Base-by-base conservation (phyloP, 2,113 vertebrate species). In the Ciconia stormi region DNA sequence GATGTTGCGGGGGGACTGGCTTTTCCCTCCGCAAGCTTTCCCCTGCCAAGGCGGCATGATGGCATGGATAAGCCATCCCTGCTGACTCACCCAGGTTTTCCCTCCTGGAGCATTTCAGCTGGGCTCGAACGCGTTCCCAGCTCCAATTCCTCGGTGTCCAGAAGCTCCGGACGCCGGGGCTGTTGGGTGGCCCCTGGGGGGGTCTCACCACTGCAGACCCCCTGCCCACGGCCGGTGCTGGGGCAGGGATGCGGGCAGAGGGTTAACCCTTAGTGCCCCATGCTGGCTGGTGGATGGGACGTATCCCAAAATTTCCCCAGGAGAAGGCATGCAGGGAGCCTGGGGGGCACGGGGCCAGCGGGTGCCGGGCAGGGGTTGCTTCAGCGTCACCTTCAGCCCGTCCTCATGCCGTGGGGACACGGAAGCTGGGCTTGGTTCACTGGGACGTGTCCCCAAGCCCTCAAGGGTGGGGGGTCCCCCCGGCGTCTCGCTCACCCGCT, bases 341-440 rank as follows among this genome's bases (percentile, higher is more conserved):
- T 36, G 40, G 29, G n/a, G 73, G 21, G 25, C 21, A 25, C 6
- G 4, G 61, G 77, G 44, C 36, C 9, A 5, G 71, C 3, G 27
- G 30, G 36, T 40, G 55, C 40, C 7, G 7, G 34, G n/a, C 49
- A 65, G 23, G 44, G 16, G 16, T 36, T 3, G 2, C 70, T n/a
- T 26, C 9, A 4, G 50, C 27, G 14, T 69, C 71, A 42, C 36
- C 50, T 47, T 38, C 61, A 56, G 19, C 40, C 30, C 23, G 6
- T 44, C 40, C 46, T 61, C 0, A 0, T 56, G 29, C 59, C 2
- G 0, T 11, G 29, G 59, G 65, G 47, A 49, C 47, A 19, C 42
- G 3, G 2, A 34, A 71, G 22, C 27, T 36, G 56, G 36, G 18
- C 53, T 62, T 29, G n/a, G 42, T 11, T 91, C 70, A 2, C 44